Percentiles rank a stretch among this genome's conserved stretches.
These are phyloP conservation scores for Rhinella marina DNA, from an alignment of 2,797 vertebrate genomes.

Conservation along the genomic window DNA sequence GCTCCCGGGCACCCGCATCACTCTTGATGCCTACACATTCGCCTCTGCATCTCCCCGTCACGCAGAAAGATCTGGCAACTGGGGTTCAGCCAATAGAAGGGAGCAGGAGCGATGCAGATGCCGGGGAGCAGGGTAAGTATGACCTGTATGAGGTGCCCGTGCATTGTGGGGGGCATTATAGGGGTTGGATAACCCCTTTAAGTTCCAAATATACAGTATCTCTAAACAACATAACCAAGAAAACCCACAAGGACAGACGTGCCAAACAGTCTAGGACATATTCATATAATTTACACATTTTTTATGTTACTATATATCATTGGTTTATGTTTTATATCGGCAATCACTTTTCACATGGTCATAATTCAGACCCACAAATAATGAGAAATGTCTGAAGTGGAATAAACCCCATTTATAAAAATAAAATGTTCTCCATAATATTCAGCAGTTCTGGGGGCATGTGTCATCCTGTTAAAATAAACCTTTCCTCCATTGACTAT, in stretches of 20 bases:
- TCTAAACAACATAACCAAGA: no score
- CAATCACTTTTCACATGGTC: background rate
- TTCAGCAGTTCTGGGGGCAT: conserved; percentile 2
- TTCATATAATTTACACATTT: background rate
- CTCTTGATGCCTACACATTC: no score
- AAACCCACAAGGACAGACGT: background rate
- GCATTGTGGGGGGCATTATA: no score
- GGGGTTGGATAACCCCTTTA: no score
- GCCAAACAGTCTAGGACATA: background rate
- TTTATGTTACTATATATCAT: background rate
- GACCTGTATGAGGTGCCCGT: no score
- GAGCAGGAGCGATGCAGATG: no score
- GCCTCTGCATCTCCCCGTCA: no score
- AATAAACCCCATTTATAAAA: background rate
- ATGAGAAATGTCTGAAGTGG: background rate
- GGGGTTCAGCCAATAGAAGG: no score
- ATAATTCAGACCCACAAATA: background rate
- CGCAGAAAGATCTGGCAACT: no score
- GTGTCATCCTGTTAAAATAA: conserved; percentile 14
- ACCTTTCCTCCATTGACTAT: conserved; percentile 3
- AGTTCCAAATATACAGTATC: background rate
- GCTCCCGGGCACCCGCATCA: no score
- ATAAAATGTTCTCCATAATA: background rate
- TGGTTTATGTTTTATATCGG: background rate
- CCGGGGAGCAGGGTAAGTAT: no score